These are phyloP conservation scores for Aplysina aerophoba DNA, from an alignment of 37 sponge, comb jelly and placozoan species.

Conservation along the genomic window DNA sequence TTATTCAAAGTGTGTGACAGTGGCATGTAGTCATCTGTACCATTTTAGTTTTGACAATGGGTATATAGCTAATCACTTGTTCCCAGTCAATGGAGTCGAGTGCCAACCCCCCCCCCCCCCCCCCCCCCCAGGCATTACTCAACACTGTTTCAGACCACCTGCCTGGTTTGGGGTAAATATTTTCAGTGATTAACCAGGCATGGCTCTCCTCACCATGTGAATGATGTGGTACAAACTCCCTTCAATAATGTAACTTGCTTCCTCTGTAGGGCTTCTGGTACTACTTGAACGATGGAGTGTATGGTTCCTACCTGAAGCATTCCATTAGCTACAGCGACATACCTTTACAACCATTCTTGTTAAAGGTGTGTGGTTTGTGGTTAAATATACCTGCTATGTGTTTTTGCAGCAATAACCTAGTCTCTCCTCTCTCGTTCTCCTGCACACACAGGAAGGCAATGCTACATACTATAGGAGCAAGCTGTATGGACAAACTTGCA, in stretches of 20 bases:
- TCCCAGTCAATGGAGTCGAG: too few species aligned
- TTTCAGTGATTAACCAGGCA: neutral
- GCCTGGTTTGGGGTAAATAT: constrained; percentile 47
- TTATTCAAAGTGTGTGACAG: too few species aligned
- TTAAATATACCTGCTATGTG: too few species aligned
- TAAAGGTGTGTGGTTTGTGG: too few species aligned
- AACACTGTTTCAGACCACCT: too few species aligned
- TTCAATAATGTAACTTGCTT: neutral
- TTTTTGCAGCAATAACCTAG: too few species aligned
- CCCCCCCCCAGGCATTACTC: too few species aligned
- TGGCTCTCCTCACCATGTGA: neutral
- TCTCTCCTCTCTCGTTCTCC: neutral
- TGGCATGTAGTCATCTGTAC: too few species aligned
- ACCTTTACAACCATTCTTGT: neutral
- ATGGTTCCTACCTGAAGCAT: constrained; percentile 90
- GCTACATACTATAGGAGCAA: constrained; percentile 8
- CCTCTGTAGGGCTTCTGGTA: constrained; percentile 64
- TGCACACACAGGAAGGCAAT: neutral
- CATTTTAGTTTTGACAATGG: too few species aligned
- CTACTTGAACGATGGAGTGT: constrained; percentile 93
- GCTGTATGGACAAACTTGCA: constrained; percentile 94
- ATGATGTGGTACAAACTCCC: neutral
- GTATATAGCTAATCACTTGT: too few species aligned
- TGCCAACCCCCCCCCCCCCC: too few species aligned
- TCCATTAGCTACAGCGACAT: constrained; percentile 23